These are phyloP conservation scores for Euplagia quadripunctaria DNA, from an alignment of 2,888 invertebrate species.

Conservation along the genomic window DNA sequence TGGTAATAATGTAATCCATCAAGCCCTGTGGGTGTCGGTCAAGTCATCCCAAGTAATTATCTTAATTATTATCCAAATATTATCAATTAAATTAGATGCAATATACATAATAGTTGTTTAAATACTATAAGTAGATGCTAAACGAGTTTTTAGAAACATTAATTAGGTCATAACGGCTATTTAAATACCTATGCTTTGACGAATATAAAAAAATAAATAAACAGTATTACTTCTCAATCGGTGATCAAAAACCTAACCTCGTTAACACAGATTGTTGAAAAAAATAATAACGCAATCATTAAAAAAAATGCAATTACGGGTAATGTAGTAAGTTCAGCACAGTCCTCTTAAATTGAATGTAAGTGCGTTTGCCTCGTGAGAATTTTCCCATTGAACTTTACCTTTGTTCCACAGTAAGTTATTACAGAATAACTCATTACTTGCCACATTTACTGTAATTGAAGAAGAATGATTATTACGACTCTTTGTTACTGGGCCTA, in stretches of 20 bases:
- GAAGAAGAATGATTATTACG: slow-evolving; percentile 49
- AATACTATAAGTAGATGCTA: not conserved
- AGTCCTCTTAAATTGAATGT: slow-evolving; percentile 53
- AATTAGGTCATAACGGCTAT: slow-evolving; percentile 23
- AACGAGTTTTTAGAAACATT: slow-evolving; percentile 19
- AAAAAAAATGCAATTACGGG: not conserved
- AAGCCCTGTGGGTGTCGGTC: too few species aligned
- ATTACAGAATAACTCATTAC: slow-evolving; percentile 36
- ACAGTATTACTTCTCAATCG: not conserved
- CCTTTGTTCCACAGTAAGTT: slow-evolving; percentile 39
- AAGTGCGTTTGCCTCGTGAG: slow-evolving; percentile 53
- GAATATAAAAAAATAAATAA: slow-evolving; percentile 2
- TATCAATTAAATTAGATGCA: not conserved
- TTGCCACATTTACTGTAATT: slow-evolving; percentile 51
- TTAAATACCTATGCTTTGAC: slow-evolving; percentile 8
- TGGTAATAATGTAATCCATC: not conserved
- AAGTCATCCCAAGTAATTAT: too few species aligned
- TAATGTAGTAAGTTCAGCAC: slow-evolving; percentile 4
- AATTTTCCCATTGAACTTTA: slow-evolving; percentile 59
- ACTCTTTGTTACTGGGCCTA: slow-evolving; percentile 37
- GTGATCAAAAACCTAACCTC: not conserved
- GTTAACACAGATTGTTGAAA: not conserved
- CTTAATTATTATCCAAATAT: not conserved
- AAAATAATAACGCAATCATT: not conserved
- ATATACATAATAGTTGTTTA: not conserved